Base-by-base conservation (phyloP, 2,113 vertebrate genomes). In the Sinocyclocheilus anophthalmus region DNA sequence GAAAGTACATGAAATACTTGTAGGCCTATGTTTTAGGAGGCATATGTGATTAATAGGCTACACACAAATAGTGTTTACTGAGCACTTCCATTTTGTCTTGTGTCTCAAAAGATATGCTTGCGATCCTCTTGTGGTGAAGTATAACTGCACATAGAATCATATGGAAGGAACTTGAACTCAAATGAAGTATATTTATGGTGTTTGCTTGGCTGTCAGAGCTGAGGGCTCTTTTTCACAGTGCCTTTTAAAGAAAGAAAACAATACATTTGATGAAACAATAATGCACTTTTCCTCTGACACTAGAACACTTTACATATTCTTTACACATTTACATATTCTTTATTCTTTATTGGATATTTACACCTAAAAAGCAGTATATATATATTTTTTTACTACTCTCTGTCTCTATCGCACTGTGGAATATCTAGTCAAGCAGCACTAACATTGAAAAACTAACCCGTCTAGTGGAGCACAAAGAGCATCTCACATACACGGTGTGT, bases 371-470 rank as follows among this genome's bases (percentile, higher is more conserved):
- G 20, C 45, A 10, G 55, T 39, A 55, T 14, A 24, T 16, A 10
- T 26, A 26, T 26, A 26, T 26, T 12, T 12, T 42, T 67, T 48
- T 85, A 83, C 76, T 8, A 30, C 87, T 80, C 86, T 16, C 48
- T 39, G 86, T 80, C 61, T 84, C 81, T 75, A 88, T 91, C 88
- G 88, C 81, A 30, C 76, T 88, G 85, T 90, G 91, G 90, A 90
- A 90, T 89, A 92, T 89, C 91, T 92, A 92, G 90, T 92, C 93
- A 94, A 92, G 94, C 93, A 89, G 90, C 88, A 92, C 85, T 95
- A 95, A 95, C 87, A 26, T 91, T 95, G 94, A 95, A 95, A 95
- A 96, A 96, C 92, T 95, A 94, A 95, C 94, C 94, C 93, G 89
- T 94, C 94, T 92, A 90, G 83, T 75, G 72, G 83, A 86, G 78